Percentiles rank a stretch among this genome's conserved stretches.
phyloP scores from a whole-genome alignment of 23 tunicate genomes.

The Pegea sp. region DNA sequence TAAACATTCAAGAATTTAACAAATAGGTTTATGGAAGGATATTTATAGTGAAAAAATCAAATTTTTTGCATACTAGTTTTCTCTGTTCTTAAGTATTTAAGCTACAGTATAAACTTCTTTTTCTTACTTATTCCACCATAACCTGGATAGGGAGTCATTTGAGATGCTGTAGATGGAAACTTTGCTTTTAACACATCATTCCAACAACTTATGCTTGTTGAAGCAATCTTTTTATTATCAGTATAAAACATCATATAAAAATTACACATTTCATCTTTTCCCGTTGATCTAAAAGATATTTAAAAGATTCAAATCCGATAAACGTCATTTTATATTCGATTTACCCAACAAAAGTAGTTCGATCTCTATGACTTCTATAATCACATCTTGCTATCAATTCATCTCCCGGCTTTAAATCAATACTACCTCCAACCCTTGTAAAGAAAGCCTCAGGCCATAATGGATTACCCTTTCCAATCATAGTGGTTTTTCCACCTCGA shows the following conservation, averaged over 20 bases:
- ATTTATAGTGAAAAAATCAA: too few relatives aligned
- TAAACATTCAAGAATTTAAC: too few relatives aligned
- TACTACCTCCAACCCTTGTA: conserved; percentile 68
- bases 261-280: conserved; percentile 1
- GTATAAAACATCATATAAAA: not conserved
- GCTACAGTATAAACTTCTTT: too few relatives aligned
- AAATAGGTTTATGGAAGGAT: too few relatives aligned
- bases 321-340: too few relatives aligned
- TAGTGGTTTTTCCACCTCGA: conserved; percentile 15
- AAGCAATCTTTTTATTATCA: not conserved
- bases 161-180: conserved; percentile 18
- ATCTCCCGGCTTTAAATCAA: conserved; percentile 44
- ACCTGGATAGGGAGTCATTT: conserved; percentile 28
- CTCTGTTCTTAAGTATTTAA: too few relatives aligned
- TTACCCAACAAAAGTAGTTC: conserved; percentile 30
- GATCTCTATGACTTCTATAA: conserved; percentile 25
- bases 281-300: not conserved
- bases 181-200: not conserved
- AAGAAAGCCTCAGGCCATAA: conserved; percentile 98
- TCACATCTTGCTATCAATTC: conserved; percentile 34
- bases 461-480: conserved; percentile 99
- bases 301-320: not conserved
- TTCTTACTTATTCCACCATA: conserved; percentile 39
- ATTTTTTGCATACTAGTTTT: too few relatives aligned
- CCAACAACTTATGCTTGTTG: too few relatives aligned